Evolutionary conservation across 2,888 invertebrate species (phyloP), one percentile per base, ranked within the genome.

Genomic region (Marasmarcha lunaedactyla): DNA sequence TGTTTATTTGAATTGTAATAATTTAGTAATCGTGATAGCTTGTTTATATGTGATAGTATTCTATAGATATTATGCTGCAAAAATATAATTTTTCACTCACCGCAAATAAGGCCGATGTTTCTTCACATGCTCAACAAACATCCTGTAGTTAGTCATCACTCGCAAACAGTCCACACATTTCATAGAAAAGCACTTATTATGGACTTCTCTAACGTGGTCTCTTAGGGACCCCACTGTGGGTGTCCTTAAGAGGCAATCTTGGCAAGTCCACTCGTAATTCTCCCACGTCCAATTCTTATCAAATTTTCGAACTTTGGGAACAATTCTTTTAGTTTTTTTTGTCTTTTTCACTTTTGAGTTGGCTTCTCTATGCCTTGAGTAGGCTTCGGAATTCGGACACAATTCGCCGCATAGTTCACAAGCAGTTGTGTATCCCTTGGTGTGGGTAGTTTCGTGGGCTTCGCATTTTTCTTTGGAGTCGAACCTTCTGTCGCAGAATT

Each of bases 121-220:
- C 45, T 73, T 71, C 0, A 86, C 85, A 49, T 88, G 88, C 2
- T 78, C 73, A 9, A 87, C 59, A 52, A 88, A 88, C 15, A 84
- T 83, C 45, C 73, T 76, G 57, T 85, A 86, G 52, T 86, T 86
- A 35, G 81, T 73, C 47, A 85, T 86, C 3, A 85, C 73, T 64
- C 86, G 86, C 26, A 84, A 79, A 49, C 88, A 88, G 52, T 87
- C 85, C 33, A 81, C 81, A 51, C 88, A 88, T 55, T 84, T 74
- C 54, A 86, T 87, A 41, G 84, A 79, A 6, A 85, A 69, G 33
- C 77, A 66, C 47, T 85, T 85, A 48, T 81, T 79, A 54, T 88
- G 87, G 33, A 76, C 68, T 12, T 63, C 61, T 38, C 72, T 67
- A 46, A 83, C 83, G 59, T 88, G 88, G 25, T 71, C 67, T 36